Conservation (phyloP, 1,140 invertebrate genomes). For the Oreohelix idahoensis region DNA sequence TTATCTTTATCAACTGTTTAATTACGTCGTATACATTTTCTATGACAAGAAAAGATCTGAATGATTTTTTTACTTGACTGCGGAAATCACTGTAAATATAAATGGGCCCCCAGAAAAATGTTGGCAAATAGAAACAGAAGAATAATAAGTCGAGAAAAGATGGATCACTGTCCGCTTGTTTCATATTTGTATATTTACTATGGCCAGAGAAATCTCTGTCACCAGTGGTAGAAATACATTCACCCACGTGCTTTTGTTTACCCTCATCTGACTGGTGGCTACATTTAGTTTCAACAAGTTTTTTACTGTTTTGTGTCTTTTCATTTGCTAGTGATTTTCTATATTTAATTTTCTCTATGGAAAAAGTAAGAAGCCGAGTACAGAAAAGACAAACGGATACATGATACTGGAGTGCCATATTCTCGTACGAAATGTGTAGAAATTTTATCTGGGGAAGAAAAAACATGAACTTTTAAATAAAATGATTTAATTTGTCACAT, state of each 20-base stretch:
- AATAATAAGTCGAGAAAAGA: conserved; percentile 75
- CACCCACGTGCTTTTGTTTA: neutral
- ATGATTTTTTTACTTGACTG: conserved; percentile 69
- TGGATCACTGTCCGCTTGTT: conserved; percentile 39
- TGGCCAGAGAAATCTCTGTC: neutral
- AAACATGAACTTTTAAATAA: too few relatives aligned
- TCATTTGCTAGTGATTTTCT: conserved; percentile 46
- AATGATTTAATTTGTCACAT: too few relatives aligned
- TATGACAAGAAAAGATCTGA: neutral
- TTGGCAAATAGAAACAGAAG: conserved; percentile 87
- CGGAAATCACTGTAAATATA: conserved; percentile 82
- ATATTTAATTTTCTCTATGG: neutral
- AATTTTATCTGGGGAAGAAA: too few relatives aligned
- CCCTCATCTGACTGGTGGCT: neutral
- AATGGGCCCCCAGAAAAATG: conserved; percentile 84
- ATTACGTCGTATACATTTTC: conserved; percentile 11
- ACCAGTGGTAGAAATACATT: neutral
- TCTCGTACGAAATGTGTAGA: too few relatives aligned
- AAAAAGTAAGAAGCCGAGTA: neutral
- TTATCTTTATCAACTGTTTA: conserved; percentile 66
- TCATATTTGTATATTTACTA: conserved; percentile 44
- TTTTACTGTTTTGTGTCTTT: conserved; percentile 17
- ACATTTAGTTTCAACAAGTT: neutral
- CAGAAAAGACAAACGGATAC: too few relatives aligned
- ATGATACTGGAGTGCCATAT: too few relatives aligned